Evolutionary conservation across 2,113 vertebrate genomes (phyloP), one percentile per base, ranked within the genome.

Genomic region (Bambusicola thoracicus): DNA sequence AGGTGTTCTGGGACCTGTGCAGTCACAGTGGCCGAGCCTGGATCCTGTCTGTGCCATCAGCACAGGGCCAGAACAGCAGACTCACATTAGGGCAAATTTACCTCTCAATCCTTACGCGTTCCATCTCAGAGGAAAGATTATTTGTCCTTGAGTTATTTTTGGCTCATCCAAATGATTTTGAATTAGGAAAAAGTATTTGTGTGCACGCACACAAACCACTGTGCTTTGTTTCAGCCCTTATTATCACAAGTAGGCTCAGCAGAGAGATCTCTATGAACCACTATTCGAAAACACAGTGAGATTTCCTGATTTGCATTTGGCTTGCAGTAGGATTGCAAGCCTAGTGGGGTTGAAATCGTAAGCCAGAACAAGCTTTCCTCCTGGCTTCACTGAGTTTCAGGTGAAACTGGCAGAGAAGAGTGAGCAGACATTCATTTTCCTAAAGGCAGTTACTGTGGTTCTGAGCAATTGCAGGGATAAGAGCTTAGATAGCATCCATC

Each of bases 21-120:
- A 44, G 9, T 3, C 2, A 15, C 13, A 4, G 17, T 59, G 58
- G 27, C 41, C 27, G 34, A 29, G 44, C 7, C 27, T 32, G 12
- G 20, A 6, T 34, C 51, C 51, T 76, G 24, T 36, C 38, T 27
- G 9, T 61, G 51, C 32, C 20, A 21, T 22, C 20, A 4, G 6
- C 16, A 14, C 29, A 53, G 63, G 51, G 3, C 36, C 32, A 72
- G 65, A 30, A 53, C 4, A 66, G 9, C 63, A 65, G 41, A 21
- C 29, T 32, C 2, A 7, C 17, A 13, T 4, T 43, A 27, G 43
- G 10, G 66, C 4, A 59, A 41, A 48, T 2, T 7, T 5, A 21
- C 22, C 8, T 24, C 3, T 17, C 36, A 19, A 16, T 56, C 14
- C 13, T 81, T 16, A 30, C 3, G 0, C 17, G 25, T 2, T 13